These are phyloP conservation scores for Aplidium turbinatum DNA, from an alignment of 23 tunicate species.

Conservation along the genomic window DNA sequence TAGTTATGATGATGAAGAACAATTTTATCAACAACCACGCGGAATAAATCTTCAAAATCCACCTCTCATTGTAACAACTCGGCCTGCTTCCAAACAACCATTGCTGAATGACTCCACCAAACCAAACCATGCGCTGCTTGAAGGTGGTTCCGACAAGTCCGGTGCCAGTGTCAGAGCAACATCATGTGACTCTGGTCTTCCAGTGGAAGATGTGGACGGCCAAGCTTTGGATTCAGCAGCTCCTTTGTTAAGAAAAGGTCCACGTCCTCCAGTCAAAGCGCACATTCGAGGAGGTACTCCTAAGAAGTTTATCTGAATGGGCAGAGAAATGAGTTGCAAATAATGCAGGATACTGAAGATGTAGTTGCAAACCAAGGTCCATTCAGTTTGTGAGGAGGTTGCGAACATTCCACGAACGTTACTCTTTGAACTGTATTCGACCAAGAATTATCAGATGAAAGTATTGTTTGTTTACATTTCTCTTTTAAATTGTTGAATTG, in stretches of 20 bases:
- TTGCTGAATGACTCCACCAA: not conserved
- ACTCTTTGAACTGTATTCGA: no score
- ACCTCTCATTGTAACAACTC: not conserved
- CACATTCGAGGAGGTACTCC: not conserved
- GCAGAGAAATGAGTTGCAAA: not conserved
- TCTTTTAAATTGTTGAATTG: no score
- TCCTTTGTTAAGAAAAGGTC: constrained; percentile 3
- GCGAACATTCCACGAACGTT: no score
- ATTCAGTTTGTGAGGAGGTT: no score
- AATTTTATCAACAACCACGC: constrained; percentile 25
- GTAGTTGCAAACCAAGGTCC: no score
- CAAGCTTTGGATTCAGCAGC: not conserved
- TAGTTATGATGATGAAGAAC: constrained; percentile 4
- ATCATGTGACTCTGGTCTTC: constrained; percentile 93
- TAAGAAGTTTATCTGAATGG: not conserved
- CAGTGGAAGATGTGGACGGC: constrained; percentile 60
- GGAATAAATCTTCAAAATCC: not conserved
- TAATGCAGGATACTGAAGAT: no score
- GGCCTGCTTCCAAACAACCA: not conserved
- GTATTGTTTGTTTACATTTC: no score
- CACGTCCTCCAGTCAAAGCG: not conserved
- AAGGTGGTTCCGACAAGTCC: constrained; percentile 52
- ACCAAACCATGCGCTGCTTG: not conserved
- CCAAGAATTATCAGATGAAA: no score
- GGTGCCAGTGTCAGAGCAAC: constrained; percentile 68